These are phyloP conservation scores for Premnoplex brunnescens DNA, from an alignment of 2,797 vertebrate species.

Conservation along the genomic window DNA sequence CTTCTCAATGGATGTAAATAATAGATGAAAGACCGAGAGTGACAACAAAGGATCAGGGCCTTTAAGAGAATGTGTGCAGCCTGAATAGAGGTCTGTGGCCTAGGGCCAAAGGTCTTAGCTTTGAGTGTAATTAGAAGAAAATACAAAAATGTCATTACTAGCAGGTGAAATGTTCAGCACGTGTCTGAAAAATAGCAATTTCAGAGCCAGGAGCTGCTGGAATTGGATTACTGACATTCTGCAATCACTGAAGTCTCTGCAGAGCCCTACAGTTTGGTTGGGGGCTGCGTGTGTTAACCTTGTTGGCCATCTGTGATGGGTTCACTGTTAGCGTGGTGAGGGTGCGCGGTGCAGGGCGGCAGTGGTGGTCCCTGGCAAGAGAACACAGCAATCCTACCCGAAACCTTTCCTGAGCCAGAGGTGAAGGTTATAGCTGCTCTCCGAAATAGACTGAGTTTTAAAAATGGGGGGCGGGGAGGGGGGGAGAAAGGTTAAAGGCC, in stretches of 20 bases:
- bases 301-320: conserved; percentile 23
- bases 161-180: conserved; percentile 83
- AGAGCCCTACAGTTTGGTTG: conserved; percentile 47
- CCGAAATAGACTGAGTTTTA: background rate
- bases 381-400: background rate
- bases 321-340: background rate
- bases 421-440: background rate
- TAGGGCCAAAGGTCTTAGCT: conserved; percentile 79
- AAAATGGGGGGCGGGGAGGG: background rate
- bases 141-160: conserved; percentile 86
- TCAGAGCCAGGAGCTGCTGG: conserved; percentile 69
- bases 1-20: conserved; percentile 80
- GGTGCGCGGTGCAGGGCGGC: background rate
- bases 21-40: conserved; percentile 80
- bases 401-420: background rate
- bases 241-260: conserved; percentile 32
- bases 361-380: background rate
- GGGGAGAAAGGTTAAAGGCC: background rate
- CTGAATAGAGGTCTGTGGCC: conserved; percentile 78
- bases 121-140: conserved; percentile 81
- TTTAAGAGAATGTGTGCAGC: conserved; percentile 79
- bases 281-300: conserved; percentile 44
- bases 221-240: conserved; percentile 77
- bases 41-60: conserved; percentile 80
- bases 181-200: conserved; percentile 80